Percentiles rank a stretch among this genome's conserved stretches.
Conservation (phyloP, 2,797 vertebrate genomes). For the Tragopan temminckii region DNA sequence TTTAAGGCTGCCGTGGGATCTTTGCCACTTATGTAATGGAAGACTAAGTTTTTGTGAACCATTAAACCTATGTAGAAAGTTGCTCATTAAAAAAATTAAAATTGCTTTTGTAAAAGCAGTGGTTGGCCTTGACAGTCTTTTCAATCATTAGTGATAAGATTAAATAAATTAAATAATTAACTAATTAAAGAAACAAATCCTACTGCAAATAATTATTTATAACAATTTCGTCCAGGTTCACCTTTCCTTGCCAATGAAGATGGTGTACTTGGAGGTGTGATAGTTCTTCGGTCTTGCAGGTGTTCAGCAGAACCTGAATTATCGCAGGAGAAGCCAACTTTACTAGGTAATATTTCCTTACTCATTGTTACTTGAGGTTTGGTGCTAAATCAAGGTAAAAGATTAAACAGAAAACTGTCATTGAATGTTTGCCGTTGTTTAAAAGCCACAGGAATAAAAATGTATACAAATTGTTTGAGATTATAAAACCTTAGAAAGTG, state of each 20-base stretch:
- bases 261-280: slow-evolving; percentile 96
- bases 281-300: slow-evolving; percentile 93
- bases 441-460: not conserved
- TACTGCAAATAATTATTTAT: not conserved
- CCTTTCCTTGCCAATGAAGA: slow-evolving; percentile 96
- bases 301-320: slow-evolving; percentile 88
- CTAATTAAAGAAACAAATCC: not conserved
- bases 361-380: not conserved
- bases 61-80: not conserved
- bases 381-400: not conserved
- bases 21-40: slow-evolving; percentile 27
- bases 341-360: slow-evolving; percentile 87
- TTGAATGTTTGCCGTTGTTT: not conserved
- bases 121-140: not conserved
- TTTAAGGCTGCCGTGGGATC: not conserved
- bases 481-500: not conserved
- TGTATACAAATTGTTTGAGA: not conserved
- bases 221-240: slow-evolving; percentile 85
- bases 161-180: not conserved
- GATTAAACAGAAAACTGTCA: not conserved
- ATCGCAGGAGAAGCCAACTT: slow-evolving; percentile 89
- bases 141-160: not conserved
- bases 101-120: slow-evolving; percentile 1
- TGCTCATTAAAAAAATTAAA: not conserved
- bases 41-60: not conserved